A percentile compares a stretch with the other conserved stretches of the same genome.
Conservation (phyloP, 92 coral and sea anemone species). For the Phymanthus crucifer region DNA sequence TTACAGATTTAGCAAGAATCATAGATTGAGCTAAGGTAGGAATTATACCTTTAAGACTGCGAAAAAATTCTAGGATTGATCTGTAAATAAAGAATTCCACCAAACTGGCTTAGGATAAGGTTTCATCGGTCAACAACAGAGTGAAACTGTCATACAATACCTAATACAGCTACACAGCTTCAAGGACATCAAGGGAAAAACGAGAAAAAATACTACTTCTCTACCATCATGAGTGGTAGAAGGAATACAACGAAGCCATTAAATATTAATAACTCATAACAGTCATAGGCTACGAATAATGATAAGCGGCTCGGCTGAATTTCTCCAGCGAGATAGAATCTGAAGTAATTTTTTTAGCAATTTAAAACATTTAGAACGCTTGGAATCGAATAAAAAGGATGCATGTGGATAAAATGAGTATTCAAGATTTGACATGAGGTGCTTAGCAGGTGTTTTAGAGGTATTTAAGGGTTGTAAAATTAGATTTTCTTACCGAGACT, state of each 20-base stretch:
- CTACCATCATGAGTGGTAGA: background rate
- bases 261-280: constrained; percentile 18
- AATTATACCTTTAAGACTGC: constrained; percentile 6
- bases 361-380: background rate
- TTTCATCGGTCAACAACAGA: background rate
- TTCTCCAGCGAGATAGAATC: background rate
- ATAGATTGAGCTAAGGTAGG: background rate
- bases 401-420: background rate
- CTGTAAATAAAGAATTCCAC: background rate
- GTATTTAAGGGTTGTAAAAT: background rate
- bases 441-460: background rate
- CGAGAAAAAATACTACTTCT: background rate
- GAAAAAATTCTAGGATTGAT: constrained; percentile 6
- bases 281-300: constrained; percentile 14
- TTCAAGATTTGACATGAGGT: background rate
- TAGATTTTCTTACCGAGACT: constrained; percentile 11
- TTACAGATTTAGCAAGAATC: background rate
- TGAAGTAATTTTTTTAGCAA: background rate
- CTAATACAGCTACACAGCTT: background rate
- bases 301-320: background rate
- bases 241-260: constrained; percentile 1
- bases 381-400: background rate
- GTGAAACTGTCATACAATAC: background rate
- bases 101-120: background rate
- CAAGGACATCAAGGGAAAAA: background rate